phyloP scores from a whole-genome alignment of 2,888 invertebrate species.

The Lochmaea crataegi region DNA sequence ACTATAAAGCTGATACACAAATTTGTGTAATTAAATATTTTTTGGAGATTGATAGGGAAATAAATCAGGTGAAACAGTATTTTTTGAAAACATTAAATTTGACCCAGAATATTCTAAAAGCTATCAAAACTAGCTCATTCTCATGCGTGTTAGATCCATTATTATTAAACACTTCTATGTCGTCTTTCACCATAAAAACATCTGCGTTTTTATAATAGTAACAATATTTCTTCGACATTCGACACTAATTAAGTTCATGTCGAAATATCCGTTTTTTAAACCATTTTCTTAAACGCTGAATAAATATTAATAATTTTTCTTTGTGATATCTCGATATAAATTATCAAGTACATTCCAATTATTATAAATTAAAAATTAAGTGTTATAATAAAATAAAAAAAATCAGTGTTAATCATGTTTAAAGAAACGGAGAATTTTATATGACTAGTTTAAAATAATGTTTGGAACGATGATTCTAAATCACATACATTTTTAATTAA shows the following conservation, averaged over 20 bases:
- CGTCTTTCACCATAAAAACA: not conserved
- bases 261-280: slow-evolving; percentile 12
- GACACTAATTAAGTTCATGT: slow-evolving; percentile 8
- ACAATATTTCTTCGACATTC: slow-evolving; percentile 10
- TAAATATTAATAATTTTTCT: not conserved
- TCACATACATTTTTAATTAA: slow-evolving; percentile 1
- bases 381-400: slow-evolving; percentile 17
- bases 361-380: slow-evolving; percentile 14
- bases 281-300: slow-evolving; percentile 3
- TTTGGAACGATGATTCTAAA: not conserved
- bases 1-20: too few species aligned
- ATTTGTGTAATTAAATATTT: too few species aligned
- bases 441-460: not conserved
- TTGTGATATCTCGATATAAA: slow-evolving; percentile 2
- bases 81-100: not conserved
- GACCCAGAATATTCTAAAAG: not conserved
- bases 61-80: too few species aligned
- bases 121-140: not conserved
- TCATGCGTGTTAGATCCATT: not conserved
- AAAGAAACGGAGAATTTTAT: not conserved
- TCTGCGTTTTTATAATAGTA: slow-evolving; percentile 6
- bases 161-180: not conserved
- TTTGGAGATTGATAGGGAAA: too few species aligned
- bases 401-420: slow-evolving; percentile 5
- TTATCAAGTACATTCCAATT: not conserved